These are phyloP conservation scores for Drosophila sechellia DNA, from an alignment of 1,140 invertebrate genomes.

Conservation along the genomic window DNA sequence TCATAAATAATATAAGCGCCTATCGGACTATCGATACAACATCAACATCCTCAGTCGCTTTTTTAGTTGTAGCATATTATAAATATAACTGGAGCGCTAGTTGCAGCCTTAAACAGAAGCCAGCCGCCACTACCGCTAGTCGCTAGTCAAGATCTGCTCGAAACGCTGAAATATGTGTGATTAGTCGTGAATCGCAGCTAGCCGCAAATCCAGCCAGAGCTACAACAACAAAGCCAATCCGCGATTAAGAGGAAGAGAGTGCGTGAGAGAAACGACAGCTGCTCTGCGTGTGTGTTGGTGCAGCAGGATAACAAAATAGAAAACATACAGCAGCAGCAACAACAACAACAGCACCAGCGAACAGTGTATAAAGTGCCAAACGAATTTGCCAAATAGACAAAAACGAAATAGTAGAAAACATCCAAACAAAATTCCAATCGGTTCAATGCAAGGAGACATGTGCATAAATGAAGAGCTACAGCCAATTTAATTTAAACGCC, in stretches of 20 bases:
- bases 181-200: not conserved
- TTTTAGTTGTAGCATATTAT: constrained; percentile 73
- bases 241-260: constrained; percentile 47
- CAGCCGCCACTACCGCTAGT: constrained; percentile 61
- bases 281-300: constrained; percentile 66
- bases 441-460: constrained; percentile 63
- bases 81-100: constrained; percentile 68
- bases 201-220: constrained; percentile 25
- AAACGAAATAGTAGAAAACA: constrained; percentile 5
- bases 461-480: constrained; percentile 82
- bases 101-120: constrained; percentile 69
- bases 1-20: constrained; percentile 33
- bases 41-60: constrained; percentile 60
- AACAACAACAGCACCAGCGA: constrained; percentile 23
- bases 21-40: constrained; percentile 20
- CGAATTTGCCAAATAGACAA: constrained; percentile 68
- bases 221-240: constrained; percentile 62
- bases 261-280: constrained; percentile 80
- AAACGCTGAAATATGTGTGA: constrained; percentile 24
- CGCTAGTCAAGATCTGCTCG: constrained; percentile 40
- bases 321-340: constrained; percentile 44
- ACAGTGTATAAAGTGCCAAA: constrained; percentile 74
- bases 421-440: constrained; percentile 36
- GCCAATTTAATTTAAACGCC: constrained; percentile 80
- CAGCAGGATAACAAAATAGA: constrained; percentile 57